Conservation (phyloP, 37 sponge, comb jelly and placozoan species). For the Chondrosia reniformis region DNA sequence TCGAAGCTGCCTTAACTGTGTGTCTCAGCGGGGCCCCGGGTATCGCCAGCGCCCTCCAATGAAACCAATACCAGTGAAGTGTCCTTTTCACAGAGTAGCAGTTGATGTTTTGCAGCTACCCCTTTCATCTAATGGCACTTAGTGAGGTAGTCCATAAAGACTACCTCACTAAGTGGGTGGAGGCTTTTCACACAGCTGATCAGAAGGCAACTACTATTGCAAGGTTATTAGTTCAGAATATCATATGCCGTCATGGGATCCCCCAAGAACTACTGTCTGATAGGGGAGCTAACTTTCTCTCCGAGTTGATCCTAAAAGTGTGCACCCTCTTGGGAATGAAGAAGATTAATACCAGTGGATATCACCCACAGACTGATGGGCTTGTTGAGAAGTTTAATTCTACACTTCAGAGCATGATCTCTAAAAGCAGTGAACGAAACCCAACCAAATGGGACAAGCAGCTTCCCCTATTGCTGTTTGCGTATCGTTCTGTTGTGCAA, state of each 20-base stretch:
- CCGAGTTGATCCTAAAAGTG: conserved; percentile 24
- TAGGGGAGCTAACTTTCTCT: conserved; percentile 37
- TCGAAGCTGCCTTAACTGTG: conserved; percentile 28
- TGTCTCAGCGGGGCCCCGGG: conserved; percentile 8
- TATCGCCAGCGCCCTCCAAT: conserved; percentile 11
- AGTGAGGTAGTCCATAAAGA: conserved; percentile 56
- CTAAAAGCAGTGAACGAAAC: conserved; percentile 4
- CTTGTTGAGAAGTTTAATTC: conserved; percentile 39
- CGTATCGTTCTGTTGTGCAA: conserved; percentile 29
- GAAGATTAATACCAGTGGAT: conserved; percentile 51
- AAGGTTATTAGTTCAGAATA: conserved; percentile 37
- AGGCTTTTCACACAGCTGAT: conserved; percentile 48
- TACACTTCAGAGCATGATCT: conserved; percentile 29
- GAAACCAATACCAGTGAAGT: conserved; percentile 31
- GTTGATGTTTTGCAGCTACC: conserved; percentile 49
- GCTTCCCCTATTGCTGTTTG: conserved; percentile 43
- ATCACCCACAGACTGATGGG: conserved; percentile 57
- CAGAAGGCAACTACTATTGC: conserved; percentile 47
- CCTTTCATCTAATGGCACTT: conserved; percentile 16
- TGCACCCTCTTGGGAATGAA: conserved; percentile 23
- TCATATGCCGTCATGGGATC: conserved; percentile 33
- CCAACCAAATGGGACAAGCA: conserved; percentile 35
- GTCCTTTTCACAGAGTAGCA: conserved; percentile 44
- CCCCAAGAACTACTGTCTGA: conserved; percentile 47
- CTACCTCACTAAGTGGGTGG: conserved; percentile 67